A percentile compares a stretch with the other conserved stretches of the same genome.
Evolutionary conservation across 37 sponge, comb jelly and placozoan species (phyloP).

Genomic region (Spongilla lacustris): DNA sequence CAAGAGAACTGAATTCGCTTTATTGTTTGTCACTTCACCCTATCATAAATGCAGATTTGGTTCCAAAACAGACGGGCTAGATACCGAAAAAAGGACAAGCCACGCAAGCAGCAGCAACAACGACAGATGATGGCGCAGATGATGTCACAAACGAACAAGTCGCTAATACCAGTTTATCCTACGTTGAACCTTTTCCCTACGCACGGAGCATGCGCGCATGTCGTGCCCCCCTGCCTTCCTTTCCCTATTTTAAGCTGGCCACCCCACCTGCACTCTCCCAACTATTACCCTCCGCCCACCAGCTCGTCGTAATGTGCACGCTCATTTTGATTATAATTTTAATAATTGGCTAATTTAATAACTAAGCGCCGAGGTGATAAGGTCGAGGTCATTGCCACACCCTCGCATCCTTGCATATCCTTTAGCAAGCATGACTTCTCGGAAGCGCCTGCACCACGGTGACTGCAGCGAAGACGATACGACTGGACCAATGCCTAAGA

Average conservation of each 20-base stretch:
- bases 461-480: not conserved
- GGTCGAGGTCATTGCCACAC: not conserved
- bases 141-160: not conserved
- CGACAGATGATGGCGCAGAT: not conserved
- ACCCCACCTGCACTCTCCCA: not conserved
- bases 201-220: not conserved
- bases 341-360: not conserved
- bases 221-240: not conserved
- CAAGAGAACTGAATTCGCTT: not conserved
- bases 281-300: not conserved
- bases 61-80: constrained; percentile 78
- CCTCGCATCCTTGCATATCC: not conserved
- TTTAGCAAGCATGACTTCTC: not conserved
- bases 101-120: not conserved
- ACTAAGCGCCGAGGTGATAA: not conserved
- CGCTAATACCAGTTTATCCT: not conserved
- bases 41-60: constrained; percentile 50
- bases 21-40: not conserved
- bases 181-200: not conserved
- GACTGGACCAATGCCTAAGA: not conserved
- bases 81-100: constrained; percentile 47
- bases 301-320: not conserved
- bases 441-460: not conserved
- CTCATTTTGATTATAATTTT: not conserved
- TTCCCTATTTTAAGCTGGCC: not conserved